Evolutionary conservation across 2,888 invertebrate species (phyloP).

Genomic region (Sympetrum striolatum): DNA sequence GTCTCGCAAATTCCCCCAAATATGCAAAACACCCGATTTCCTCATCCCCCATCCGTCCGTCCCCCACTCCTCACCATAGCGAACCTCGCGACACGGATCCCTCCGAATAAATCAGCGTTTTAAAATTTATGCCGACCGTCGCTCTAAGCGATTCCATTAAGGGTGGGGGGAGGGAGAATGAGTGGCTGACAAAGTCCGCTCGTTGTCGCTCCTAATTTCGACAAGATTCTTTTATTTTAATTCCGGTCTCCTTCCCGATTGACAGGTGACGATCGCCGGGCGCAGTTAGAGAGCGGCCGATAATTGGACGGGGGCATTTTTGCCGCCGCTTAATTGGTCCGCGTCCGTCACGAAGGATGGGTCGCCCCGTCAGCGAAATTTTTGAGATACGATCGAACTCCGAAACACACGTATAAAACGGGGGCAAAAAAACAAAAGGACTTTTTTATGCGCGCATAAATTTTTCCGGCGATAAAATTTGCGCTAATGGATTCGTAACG

Average conservation of each 20-base stretch:
- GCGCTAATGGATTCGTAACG: background rate
- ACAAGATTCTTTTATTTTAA: background rate
- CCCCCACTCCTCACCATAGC: no score
- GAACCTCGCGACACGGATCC: no score
- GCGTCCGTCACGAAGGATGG: background rate
- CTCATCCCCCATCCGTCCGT: no score
- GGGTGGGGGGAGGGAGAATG: no score
- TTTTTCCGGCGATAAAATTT: background rate
- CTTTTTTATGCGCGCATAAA: no score
- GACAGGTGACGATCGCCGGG: background rate
- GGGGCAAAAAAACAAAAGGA: no score
- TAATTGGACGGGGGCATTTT: background rate
- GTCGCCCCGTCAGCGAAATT: constrained; percentile 5
- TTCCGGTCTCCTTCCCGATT: background rate
- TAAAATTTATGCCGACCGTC: no score
- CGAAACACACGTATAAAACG: no score
- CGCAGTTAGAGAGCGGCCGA: background rate
- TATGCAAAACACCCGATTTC: no score
- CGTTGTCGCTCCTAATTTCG: background rate
- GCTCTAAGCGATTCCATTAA: background rate
- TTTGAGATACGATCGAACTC: background rate
- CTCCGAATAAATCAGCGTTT: no score
- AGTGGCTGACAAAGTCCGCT: background rate
- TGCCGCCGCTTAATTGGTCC: background rate
- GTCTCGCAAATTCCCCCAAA: no score